Evolutionary conservation across 2,113 vertebrate species (phyloP).

Genomic region (Channa maculata): DNA sequence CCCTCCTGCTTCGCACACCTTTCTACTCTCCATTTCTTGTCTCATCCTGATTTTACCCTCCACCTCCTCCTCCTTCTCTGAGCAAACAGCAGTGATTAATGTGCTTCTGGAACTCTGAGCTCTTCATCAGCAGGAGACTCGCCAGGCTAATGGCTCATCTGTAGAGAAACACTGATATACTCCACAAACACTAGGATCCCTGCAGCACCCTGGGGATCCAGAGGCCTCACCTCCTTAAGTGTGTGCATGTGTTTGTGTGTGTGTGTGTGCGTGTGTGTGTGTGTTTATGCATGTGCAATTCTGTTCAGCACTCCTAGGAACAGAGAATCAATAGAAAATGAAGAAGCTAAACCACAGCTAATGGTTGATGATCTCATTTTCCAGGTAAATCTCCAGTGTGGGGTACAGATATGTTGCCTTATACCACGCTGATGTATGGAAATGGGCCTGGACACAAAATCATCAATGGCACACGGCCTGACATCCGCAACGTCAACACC

Average conservation of each 20-base stretch:
- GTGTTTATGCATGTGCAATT: slow-evolving; percentile 8
- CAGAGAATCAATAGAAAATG: not conserved
- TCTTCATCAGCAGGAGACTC: slow-evolving; percentile 65
- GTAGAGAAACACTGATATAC: slow-evolving; percentile 58
- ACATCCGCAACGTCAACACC: slow-evolving; percentile 78
- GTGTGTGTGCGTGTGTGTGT: not conserved
- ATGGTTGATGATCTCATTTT: slow-evolving; percentile 18
- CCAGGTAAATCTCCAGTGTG: slow-evolving; percentile 83
- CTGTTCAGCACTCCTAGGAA: not conserved
- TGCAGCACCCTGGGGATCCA: slow-evolving; percentile 17
- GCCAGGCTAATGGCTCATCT: slow-evolving; percentile 69
- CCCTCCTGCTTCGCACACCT: slow-evolving; percentile 13
- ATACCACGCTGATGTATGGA: slow-evolving; percentile 84
- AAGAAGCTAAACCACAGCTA: not conserved
- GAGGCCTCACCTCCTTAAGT: not conserved
- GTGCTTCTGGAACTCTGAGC: slow-evolving; percentile 61
- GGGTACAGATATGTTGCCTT: slow-evolving; percentile 77
- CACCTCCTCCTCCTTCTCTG: slow-evolving; percentile 33
- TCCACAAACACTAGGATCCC: slow-evolving; percentile 53
- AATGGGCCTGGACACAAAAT: slow-evolving; percentile 83
- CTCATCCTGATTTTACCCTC: slow-evolving; percentile 25
- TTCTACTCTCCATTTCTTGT: slow-evolving; percentile 16
- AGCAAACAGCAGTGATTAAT: slow-evolving; percentile 68
- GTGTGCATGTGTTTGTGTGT: slow-evolving; percentile 12
- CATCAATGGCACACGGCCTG: slow-evolving; percentile 73